Evolutionary conservation across 2,888 invertebrate species (phyloP).

Genomic region (Sphecodes monilicornis): DNA sequence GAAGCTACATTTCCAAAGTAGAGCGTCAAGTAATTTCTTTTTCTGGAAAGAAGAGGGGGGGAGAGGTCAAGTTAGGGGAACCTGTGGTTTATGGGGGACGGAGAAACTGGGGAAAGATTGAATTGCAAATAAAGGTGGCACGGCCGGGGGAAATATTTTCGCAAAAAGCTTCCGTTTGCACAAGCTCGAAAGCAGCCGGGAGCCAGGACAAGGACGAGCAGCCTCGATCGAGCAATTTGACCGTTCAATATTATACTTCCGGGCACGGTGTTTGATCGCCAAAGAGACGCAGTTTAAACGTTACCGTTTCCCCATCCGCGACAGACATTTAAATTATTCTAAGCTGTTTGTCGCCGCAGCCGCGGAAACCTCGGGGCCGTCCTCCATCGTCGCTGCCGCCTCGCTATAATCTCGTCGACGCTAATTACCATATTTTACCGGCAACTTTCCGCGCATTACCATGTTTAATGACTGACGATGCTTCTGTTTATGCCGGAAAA

Average conservation of each 20-base stretch:
- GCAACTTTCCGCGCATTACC: constrained; percentile 52
- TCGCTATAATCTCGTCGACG: constrained; percentile 48
- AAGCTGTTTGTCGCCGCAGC: constrained; percentile 55
- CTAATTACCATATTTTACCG: constrained; percentile 59
- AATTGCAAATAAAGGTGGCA: background rate
- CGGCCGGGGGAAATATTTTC: background rate
- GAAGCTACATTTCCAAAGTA: no score
- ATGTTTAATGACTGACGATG: constrained; percentile 50
- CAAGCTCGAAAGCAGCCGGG: background rate
- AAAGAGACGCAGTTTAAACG: constrained; percentile 33
- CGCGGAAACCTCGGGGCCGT: constrained; percentile 12
- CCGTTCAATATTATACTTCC: constrained; percentile 51
- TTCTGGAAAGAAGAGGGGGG: background rate
- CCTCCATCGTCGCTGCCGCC: constrained; percentile 13
- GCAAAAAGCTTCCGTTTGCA: background rate
- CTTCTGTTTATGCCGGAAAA: constrained; percentile 31
- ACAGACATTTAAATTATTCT: constrained; percentile 54
- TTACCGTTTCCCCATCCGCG: constrained; percentile 18
- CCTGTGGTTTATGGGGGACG: background rate
- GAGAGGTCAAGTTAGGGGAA: background rate
- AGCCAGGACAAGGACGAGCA: background rate
- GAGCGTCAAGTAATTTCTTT: background rate
- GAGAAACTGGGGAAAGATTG: background rate
- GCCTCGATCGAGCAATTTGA: constrained; percentile 10
- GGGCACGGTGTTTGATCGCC: constrained; percentile 41